Conservation (phyloP, 2,797 vertebrate genomes). For the Natrix natrix region DNA sequence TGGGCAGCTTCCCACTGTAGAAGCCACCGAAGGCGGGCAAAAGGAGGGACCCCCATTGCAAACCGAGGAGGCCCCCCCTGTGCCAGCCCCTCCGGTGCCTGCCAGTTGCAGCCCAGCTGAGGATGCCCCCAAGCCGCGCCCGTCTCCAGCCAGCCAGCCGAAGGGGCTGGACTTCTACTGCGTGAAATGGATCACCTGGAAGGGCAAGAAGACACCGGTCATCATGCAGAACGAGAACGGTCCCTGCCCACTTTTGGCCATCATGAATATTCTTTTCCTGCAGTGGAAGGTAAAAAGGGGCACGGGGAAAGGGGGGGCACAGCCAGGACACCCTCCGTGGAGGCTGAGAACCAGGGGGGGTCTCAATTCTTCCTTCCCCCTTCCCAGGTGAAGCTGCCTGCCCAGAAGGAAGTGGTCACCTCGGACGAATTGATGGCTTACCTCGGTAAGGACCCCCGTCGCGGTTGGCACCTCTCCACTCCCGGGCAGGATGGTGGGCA, state of each 20-base stretch:
- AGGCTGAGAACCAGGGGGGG: too few relatives aligned
- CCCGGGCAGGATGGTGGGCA: neutral
- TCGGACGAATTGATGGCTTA: constrained; percentile 91
- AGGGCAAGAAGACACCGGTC: constrained; percentile 85
- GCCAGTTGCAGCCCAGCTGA: neutral
- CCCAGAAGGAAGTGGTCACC: constrained; percentile 88
- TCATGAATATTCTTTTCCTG: constrained; percentile 90
- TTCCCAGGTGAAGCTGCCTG: constrained; percentile 84
- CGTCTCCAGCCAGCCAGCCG: neutral
- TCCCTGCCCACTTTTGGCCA: constrained; percentile 91
- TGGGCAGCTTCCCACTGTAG: neutral
- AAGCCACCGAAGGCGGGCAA: neutral
- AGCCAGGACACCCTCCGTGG: accelerated
- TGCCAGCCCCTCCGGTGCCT: accelerated
- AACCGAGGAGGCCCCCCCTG: accelerated
- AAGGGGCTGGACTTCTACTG: constrained; percentile 73
- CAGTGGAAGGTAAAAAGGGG: constrained; percentile 84
- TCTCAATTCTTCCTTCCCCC: neutral
- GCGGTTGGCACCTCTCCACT: neutral
- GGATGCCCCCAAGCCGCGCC: neutral
- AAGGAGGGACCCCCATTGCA: accelerated
- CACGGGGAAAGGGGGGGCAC: accelerated
- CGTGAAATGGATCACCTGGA: constrained; percentile 95
- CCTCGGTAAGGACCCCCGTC: constrained; percentile 75
- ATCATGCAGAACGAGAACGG: constrained; percentile 91